A percentile compares a stretch with the other conserved stretches of the same genome.
Evolutionary conservation across 2,113 vertebrate genomes (phyloP).

Genomic region (Tragelaphus imberbis): DNA sequence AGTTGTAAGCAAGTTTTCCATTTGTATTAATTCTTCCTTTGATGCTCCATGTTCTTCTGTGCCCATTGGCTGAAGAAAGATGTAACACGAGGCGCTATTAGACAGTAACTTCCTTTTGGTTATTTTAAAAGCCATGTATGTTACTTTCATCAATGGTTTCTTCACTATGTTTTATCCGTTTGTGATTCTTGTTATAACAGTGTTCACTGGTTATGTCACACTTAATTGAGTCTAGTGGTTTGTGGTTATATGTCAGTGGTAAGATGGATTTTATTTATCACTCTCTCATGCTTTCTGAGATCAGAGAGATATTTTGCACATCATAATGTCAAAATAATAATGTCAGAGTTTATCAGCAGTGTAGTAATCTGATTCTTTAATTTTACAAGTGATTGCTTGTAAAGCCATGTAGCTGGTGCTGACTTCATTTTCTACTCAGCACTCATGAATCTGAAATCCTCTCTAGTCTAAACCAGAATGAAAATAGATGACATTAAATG

Average conservation of each 20-base stretch:
- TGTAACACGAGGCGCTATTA: rapidly evolving
- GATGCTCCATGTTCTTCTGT: rapidly evolving
- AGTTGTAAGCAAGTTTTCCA: neutral
- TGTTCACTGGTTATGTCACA: neutral
- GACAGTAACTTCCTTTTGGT: rapidly evolving
- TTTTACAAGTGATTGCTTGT: neutral
- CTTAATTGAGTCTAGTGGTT: neutral
- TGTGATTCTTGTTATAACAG: neutral
- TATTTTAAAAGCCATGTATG: too few species aligned
- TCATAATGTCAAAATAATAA: neutral
- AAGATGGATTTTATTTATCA: neutral
- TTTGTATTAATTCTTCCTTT: neutral
- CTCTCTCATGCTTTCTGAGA: neutral
- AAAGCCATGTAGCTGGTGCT: neutral
- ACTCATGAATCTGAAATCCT: neutral
- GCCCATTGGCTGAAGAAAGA: neutral
- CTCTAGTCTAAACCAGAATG: neutral
- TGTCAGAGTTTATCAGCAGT: neutral
- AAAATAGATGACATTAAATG: neutral
- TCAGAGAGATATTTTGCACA: neutral
- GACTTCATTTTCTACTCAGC: neutral
- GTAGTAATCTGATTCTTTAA: neutral
- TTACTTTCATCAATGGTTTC: neutral
- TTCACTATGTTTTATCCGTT: neutral
- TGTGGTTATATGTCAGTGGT: neutral